phyloP scores from a whole-genome alignment of 2,113 vertebrate genomes.

The Melozone crissalis region DNA sequence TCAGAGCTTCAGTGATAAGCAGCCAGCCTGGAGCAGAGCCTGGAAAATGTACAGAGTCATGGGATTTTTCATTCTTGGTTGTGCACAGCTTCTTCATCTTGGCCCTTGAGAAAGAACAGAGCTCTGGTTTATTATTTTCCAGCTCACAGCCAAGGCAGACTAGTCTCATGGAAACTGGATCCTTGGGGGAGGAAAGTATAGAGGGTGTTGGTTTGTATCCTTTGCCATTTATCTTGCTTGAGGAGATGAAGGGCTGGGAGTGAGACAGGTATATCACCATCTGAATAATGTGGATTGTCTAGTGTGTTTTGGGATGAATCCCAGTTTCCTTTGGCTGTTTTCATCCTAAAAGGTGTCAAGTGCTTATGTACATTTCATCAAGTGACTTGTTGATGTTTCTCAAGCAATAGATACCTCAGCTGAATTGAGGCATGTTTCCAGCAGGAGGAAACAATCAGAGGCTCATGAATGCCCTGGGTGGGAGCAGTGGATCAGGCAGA shows the following conservation, averaged over 20 bases:
- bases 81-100: background rate
- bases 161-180: background rate
- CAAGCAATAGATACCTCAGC: background rate
- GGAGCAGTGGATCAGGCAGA: background rate
- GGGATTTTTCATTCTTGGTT: background rate
- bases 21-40: background rate
- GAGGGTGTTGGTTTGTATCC: background rate
- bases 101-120: background rate
- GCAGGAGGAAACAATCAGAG: background rate
- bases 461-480: fast-evolving
- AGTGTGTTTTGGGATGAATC: background rate
- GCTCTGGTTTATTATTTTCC: background rate
- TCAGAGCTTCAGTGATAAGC: background rate
- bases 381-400: background rate
- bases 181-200: background rate
- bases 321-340: slow-evolving; percentile 6
- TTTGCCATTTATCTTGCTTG: slow-evolving; percentile 8
- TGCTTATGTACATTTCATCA: background rate
- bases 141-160: background rate
- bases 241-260: background rate
- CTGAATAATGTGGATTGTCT: background rate
- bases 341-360: background rate
- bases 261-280: background rate
- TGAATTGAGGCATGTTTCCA: background rate
- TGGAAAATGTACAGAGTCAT: background rate